Conservation (phyloP, 2,888 invertebrate genomes). For the Eulithis testata region DNA sequence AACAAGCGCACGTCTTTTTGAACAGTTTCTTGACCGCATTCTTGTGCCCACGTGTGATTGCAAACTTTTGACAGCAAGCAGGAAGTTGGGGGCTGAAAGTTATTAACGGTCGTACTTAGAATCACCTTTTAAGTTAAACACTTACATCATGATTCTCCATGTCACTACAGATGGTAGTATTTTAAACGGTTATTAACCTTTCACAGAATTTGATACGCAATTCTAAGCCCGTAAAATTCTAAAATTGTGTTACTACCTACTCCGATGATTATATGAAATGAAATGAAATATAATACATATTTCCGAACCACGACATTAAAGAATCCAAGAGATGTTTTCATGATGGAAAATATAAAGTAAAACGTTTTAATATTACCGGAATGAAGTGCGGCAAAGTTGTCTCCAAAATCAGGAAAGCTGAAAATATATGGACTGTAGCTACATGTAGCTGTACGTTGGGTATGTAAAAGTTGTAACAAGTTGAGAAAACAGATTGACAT, state of each 20-base stretch:
- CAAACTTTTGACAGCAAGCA: conserved; percentile 59
- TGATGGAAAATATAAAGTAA: neutral
- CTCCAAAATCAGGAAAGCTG: conserved; percentile 27
- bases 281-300: too few relatives aligned
- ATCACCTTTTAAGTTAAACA: too few relatives aligned
- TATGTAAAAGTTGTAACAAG: neutral
- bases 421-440: conserved; percentile 11
- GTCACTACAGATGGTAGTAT: too few relatives aligned
- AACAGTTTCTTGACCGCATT: conserved; percentile 55
- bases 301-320: too few relatives aligned
- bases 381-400: conserved; percentile 49
- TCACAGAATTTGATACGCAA: too few relatives aligned
- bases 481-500: neutral
- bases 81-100: conserved; percentile 50
- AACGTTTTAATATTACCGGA: conserved; percentile 40
- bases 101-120: too few relatives aligned
- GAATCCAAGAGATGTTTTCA: neutral
- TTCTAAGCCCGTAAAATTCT: too few relatives aligned
- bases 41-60: conserved; percentile 59
- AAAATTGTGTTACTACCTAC: too few relatives aligned
- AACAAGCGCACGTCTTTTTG: conserved; percentile 50
- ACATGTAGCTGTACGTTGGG: neutral
- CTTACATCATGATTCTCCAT: too few relatives aligned
- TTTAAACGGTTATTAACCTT: too few relatives aligned
- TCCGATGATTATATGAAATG: too few relatives aligned